A percentile compares a stretch with the other conserved stretches of the same genome.
These are phyloP conservation scores for Enteromius treurensis DNA, from an alignment of 2,797 vertebrate genomes.

Conservation along the genomic window DNA sequence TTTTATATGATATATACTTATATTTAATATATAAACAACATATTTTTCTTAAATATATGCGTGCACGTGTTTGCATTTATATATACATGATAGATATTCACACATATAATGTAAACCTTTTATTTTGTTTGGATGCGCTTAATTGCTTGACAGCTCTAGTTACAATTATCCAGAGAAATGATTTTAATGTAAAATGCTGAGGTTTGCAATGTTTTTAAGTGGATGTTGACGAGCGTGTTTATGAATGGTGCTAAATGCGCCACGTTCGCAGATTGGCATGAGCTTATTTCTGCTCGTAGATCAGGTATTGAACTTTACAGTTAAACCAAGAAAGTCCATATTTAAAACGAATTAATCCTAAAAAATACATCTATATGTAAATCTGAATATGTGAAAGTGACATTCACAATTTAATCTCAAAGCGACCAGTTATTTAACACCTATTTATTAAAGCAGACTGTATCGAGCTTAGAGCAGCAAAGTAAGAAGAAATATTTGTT, in stretches of 20 bases:
- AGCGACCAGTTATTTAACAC: slow-evolving; percentile 30
- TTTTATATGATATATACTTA: too few relatives aligned
- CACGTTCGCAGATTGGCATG: not conserved
- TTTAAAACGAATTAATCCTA: not conserved
- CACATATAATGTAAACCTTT: too few relatives aligned
- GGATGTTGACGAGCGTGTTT: not conserved
- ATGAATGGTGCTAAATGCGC: not conserved
- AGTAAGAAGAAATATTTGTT: not conserved
- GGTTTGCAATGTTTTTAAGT: slow-evolving; percentile 8
- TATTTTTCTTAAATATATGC: too few relatives aligned
- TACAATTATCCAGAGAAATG: not conserved
- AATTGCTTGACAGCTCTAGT: too few relatives aligned
- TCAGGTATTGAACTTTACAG: not conserved
- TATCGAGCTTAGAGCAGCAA: slow-evolving; percentile 4
- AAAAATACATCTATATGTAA: not conserved
- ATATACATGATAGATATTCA: too few relatives aligned
- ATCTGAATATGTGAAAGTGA: not conserved
- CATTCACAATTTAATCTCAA: not conserved
- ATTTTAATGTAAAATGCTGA: not conserved
- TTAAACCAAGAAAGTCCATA: not conserved
- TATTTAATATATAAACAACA: too few relatives aligned
- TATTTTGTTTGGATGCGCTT: too few relatives aligned
- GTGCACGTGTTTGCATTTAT: too few relatives aligned
- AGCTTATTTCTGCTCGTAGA: slow-evolving; percentile 1
- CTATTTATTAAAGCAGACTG: slow-evolving; percentile 36